Evolutionary conservation across 2,888 invertebrate genomes (phyloP).

Genomic region (Matsumyia berberina): DNA sequence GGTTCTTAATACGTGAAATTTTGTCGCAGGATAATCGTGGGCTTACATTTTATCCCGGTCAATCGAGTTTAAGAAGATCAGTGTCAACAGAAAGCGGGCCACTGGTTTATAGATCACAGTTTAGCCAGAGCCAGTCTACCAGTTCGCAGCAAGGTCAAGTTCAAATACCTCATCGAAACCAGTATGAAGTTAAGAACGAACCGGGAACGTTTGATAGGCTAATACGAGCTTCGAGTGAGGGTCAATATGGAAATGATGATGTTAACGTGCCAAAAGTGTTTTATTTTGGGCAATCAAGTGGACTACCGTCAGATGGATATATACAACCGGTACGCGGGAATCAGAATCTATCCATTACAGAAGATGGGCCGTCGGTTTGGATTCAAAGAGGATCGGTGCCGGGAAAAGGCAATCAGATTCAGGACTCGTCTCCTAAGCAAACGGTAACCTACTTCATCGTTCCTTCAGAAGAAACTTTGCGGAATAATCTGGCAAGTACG

Average conservation of each 20-base stretch:
- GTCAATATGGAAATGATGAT: neutral
- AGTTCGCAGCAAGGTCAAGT: neutral
- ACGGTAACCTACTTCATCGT: neutral
- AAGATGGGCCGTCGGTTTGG: neutral
- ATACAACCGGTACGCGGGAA: neutral
- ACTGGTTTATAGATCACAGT: neutral
- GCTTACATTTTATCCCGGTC: neutral
- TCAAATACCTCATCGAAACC: neutral
- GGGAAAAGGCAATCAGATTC: neutral
- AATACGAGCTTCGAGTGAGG: neutral
- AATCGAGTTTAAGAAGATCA: neutral
- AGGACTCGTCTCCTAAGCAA: neutral
- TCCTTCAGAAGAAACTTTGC: neutral
- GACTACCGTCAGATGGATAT: neutral
- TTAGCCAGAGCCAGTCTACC: neutral
- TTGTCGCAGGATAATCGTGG: slow-evolving; percentile 1
- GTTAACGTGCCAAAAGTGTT: neutral
- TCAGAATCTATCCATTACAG: neutral
- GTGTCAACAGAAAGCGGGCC: neutral
- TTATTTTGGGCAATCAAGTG: too few relatives aligned
- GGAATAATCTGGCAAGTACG: neutral
- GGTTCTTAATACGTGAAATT: neutral
- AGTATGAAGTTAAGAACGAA: neutral
- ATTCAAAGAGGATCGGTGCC: neutral
- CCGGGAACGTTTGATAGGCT: neutral